These are phyloP conservation scores for Zaprionus ghesquierei DNA, from an alignment of 1,140 invertebrate genomes.

Conservation along the genomic window DNA sequence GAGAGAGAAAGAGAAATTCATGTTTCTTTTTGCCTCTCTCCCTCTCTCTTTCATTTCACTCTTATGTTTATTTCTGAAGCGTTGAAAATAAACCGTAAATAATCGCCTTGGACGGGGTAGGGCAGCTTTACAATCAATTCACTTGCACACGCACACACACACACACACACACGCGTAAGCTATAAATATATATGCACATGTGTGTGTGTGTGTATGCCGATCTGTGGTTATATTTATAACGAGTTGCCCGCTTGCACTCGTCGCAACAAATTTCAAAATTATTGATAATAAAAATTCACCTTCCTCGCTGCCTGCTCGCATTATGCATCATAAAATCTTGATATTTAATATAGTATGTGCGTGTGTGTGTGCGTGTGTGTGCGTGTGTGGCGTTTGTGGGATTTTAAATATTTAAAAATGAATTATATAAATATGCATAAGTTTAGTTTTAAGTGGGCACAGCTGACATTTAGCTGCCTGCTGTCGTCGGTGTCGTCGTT, in stretches of 20 bases:
- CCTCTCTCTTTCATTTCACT: slow-evolving; percentile 14
- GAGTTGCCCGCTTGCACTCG: slow-evolving; percentile 72
- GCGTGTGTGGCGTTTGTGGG: slow-evolving; percentile 35
- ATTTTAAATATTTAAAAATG: slow-evolving; percentile 73
- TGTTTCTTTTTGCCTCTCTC: slow-evolving; percentile 50
- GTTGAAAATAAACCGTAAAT: slow-evolving; percentile 81
- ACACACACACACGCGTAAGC: slow-evolving; percentile 25
- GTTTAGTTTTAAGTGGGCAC: slow-evolving; percentile 72
- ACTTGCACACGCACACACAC: slow-evolving; percentile 62
- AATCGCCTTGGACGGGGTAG: slow-evolving; percentile 62
- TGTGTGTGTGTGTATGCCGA: slow-evolving; percentile 35
- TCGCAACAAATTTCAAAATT: slow-evolving; percentile 78
- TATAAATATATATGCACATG: slow-evolving; percentile 25
- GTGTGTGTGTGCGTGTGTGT: slow-evolving; percentile 1
- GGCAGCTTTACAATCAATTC: slow-evolving; percentile 78
- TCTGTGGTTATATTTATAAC: slow-evolving; percentile 79
- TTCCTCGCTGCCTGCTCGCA: slow-evolving; percentile 41
- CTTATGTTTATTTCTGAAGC: slow-evolving; percentile 74
- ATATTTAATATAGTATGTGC: slow-evolving; percentile 73
- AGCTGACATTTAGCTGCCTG: slow-evolving; percentile 63
- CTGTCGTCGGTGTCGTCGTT: slow-evolving; percentile 8
- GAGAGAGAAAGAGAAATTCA: slow-evolving; percentile 47
- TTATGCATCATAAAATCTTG: slow-evolving; percentile 74
- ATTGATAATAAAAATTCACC: slow-evolving; percentile 80
- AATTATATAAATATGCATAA: slow-evolving; percentile 78